Evolutionary conservation across 1,140 invertebrate genomes (phyloP).

Genomic region (Drosophila jambulina): DNA sequence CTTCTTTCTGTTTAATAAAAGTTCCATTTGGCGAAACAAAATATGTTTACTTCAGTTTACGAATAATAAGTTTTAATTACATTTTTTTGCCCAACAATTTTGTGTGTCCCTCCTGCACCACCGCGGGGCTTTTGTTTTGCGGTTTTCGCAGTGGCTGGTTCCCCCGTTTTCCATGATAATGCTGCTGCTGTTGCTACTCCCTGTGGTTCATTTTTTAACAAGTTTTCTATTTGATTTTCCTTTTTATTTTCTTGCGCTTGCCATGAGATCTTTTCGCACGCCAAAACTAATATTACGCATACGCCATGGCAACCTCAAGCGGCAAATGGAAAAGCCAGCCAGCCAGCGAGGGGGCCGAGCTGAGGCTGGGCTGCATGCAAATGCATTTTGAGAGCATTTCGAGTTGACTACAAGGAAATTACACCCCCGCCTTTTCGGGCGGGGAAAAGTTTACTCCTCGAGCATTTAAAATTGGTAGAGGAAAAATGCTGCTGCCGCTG

Average conservation of each 20-base stretch:
- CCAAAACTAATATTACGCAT: constrained; percentile 75
- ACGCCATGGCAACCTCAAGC: constrained; percentile 52
- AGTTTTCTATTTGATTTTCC: constrained; percentile 40
- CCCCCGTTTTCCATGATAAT: constrained; percentile 8
- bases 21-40: neutral
- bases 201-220: constrained; percentile 22
- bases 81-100: constrained; percentile 14
- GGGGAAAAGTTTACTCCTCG: constrained; percentile 32
- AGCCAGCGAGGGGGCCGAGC: neutral
- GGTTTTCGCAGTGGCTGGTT: constrained; percentile 13
- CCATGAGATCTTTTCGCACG: constrained; percentile 48
- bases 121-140: constrained; percentile 19
- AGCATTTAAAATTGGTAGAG: constrained; percentile 48
- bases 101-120: neutral
- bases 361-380: constrained; percentile 48
- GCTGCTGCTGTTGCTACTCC: neutral
- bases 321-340: constrained; percentile 4
- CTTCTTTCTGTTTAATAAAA: neutral
- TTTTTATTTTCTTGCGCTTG: constrained; percentile 35
- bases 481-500: constrained; percentile 14
- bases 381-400: constrained; percentile 70
- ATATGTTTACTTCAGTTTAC: constrained; percentile 21
- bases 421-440: constrained; percentile 31
- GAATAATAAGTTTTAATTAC: constrained; percentile 40
- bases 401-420: constrained; percentile 79